Evolutionary conservation across 2,113 vertebrate species (phyloP).

Genomic region (Casuarius casuarius): DNA sequence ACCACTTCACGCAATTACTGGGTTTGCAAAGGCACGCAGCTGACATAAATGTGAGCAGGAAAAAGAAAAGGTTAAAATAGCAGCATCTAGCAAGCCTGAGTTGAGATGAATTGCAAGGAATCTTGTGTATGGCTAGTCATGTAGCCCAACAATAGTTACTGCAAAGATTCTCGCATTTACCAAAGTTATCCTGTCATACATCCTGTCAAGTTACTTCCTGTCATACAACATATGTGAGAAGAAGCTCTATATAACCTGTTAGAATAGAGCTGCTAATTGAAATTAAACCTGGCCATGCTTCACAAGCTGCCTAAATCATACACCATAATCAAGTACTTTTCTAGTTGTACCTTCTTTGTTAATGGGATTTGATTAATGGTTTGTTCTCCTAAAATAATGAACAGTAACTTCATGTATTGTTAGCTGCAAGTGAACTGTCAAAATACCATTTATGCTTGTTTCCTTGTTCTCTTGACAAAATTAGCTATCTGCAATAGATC

Average conservation of each 20-base stretch:
- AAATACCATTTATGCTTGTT: neutral
- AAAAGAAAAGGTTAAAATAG: neutral
- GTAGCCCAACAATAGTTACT: neutral
- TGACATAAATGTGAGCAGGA: neutral
- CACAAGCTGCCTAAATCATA: slow-evolving; percentile 14
- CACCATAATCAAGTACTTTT: neutral
- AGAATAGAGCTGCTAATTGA: neutral
- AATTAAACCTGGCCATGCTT: neutral
- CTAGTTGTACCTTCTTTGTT: neutral
- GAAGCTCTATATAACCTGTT: neutral
- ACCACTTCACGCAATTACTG: neutral
- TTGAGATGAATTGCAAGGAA: neutral
- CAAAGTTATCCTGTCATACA: neutral
- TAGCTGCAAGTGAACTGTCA: slow-evolving; percentile 1
- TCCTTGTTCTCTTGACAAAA: slow-evolving; percentile 30
- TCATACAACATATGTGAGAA: neutral
- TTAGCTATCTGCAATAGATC: neutral
- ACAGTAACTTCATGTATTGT: neutral
- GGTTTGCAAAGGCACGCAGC: neutral
- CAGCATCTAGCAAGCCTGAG: neutral
- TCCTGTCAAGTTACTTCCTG: neutral
- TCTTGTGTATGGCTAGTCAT: neutral
- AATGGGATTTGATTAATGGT: neutral
- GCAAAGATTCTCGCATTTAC: neutral
- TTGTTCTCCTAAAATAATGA: neutral